Base-by-base conservation (phyloP, 2,888 invertebrate genomes). In the Ischnus inquisitorius region DNA sequence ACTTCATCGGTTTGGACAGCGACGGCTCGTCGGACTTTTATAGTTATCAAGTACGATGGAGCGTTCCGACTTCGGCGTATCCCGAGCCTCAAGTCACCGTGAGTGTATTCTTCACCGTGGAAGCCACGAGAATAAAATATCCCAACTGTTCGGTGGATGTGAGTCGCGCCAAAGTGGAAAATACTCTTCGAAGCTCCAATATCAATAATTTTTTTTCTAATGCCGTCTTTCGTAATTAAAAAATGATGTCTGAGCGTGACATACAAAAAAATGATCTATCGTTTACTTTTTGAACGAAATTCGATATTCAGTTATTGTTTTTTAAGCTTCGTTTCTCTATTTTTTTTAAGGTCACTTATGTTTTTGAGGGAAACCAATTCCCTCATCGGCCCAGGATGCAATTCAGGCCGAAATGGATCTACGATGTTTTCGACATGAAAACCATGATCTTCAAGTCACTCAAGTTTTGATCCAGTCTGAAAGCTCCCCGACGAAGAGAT, bases 1-100 rank as follows among this genome's bases (percentile, higher is more conserved):
- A 81, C 41, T 90, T 88, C 39, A 75, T 90, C 5, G 65, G 87
- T 1, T 83, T 90, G 22, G 72, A 79, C 0, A 34, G 39, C 19
- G 78, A 85, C 41, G 19, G 46, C 6, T 62, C 16, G 3, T 76
- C 84, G 6, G 85, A 90, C 46, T 85, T 87, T 86, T 90, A 88
- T 51, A 83, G 79, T 12, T 93, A 92, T 74, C 85, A 94, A 90
- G 93, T 91, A 10, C 90, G 91, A 64, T 94, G 94, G 92, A 94
- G 94, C 85, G 90, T 94, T 43, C 94, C 94, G 14, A 94, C 94
- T 4, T 86, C 88, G 14, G 87, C 89, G 19, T 94, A 94, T 88
- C 94, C 94, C 0, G 93, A 94, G 78, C 93, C 94, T 4, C 93
- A 94, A 88, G 94, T 93, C 0, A 94, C 93, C 16, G 94, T 94